A percentile compares a stretch with the other conserved stretches of the same genome.
Evolutionary conservation across 1,140 invertebrate species (phyloP).

Genomic region (Stegodyphus dumicola): DNA sequence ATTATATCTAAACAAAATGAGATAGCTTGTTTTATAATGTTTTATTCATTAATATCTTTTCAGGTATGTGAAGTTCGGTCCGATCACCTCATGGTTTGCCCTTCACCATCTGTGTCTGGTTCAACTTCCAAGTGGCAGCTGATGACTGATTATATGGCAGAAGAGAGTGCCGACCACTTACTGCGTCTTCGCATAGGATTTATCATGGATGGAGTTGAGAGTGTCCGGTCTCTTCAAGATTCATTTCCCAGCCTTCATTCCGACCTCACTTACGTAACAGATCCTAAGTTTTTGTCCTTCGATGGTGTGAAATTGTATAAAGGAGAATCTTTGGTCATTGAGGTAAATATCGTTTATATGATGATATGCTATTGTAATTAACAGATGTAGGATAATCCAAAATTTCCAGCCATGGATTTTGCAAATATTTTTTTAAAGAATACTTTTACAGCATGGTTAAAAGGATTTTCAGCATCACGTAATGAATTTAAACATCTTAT

Average conservation of each 20-base stretch:
- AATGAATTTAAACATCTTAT: neutral
- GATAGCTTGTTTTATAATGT: too few relatives aligned
- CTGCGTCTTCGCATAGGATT: slow-evolving; percentile 79
- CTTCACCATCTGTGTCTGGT: slow-evolving; percentile 81
- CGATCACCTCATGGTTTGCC: slow-evolving; percentile 93
- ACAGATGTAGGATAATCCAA: too few relatives aligned
- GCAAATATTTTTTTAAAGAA: too few relatives aligned
- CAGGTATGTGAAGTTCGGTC: slow-evolving; percentile 82
- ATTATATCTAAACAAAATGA: too few relatives aligned
- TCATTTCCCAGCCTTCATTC: slow-evolving; percentile 83
- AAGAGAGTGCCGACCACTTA: slow-evolving; percentile 62
- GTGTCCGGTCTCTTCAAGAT: slow-evolving; percentile 87
- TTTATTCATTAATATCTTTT: neutral
- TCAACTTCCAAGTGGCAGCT: slow-evolving; percentile 27
- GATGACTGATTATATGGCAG: slow-evolving; percentile 44
- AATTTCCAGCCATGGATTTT: too few relatives aligned
- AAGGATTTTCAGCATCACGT: neutral
- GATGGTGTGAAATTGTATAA: slow-evolving; percentile 84
- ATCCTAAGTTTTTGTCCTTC: slow-evolving; percentile 86
- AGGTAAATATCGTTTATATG: slow-evolving; percentile 67
- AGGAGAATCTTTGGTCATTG: slow-evolving; percentile 94
- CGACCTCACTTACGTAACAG: slow-evolving; percentile 87
- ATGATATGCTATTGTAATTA: too few relatives aligned
- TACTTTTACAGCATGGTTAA: too few relatives aligned
- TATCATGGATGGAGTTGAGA: slow-evolving; percentile 94